Conservation (phyloP, 1,140 invertebrate species). For the Harpegnathos saltator region DNA sequence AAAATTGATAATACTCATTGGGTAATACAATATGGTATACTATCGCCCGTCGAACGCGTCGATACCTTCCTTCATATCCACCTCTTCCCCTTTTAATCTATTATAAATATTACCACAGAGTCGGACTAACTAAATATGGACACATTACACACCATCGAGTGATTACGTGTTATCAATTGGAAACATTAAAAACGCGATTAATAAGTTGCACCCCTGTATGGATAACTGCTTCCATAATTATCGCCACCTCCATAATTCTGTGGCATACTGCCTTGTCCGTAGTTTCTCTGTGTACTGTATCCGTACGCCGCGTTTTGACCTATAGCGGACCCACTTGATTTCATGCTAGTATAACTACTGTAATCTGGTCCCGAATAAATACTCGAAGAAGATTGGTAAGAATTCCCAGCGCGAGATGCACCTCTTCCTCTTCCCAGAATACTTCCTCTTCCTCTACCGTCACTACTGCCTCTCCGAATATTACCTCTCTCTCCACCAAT, state of each 20-base stretch:
- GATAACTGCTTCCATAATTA: conserved; percentile 74
- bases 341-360: conserved; percentile 71
- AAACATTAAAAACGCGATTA: conserved; percentile 56
- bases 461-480: conserved; percentile 70
- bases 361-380: conserved; percentile 78
- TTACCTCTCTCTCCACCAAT: conserved; percentile 69
- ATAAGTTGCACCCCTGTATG: conserved; percentile 75
- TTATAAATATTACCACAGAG: conserved; percentile 24
- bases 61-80: conserved; percentile 22
- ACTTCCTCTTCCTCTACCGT: conserved; percentile 67
- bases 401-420: conserved; percentile 54
- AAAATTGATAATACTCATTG: conserved; percentile 15
- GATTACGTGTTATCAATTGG: conserved; percentile 38
- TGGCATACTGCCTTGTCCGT: conserved; percentile 66
- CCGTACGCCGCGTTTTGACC: conserved; percentile 72
- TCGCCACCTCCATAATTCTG: conserved; percentile 71
- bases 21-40: conserved; percentile 13
- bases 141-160: conserved; percentile 51
- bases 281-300: conserved; percentile 78
- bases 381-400: conserved; percentile 72
- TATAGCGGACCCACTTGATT: conserved; percentile 60
- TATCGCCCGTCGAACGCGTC: conserved; percentile 27
- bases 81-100: conserved; percentile 7
- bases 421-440: conserved; percentile 76
- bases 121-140: conserved; percentile 47